phyloP scores from a whole-genome alignment of 2,888 invertebrate genomes.

The Mythimna pallens region DNA sequence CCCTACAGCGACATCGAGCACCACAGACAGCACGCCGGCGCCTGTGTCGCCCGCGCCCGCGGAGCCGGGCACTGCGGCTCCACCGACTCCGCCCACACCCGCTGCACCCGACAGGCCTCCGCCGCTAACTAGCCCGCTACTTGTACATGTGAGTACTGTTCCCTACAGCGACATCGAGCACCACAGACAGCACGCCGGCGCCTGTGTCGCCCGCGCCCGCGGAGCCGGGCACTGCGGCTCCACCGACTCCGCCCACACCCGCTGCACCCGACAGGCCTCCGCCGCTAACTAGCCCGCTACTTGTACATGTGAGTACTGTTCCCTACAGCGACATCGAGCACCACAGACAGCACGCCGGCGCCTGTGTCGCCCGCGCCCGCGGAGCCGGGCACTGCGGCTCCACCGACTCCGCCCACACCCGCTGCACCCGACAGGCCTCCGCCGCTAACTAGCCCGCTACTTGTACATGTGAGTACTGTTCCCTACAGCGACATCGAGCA shows the following conservation, averaged over 20 bases:
- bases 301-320: not conserved
- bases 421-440: slow-evolving; percentile 26
- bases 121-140: slow-evolving; percentile 10
- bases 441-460: slow-evolving; percentile 9
- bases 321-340: slow-evolving; percentile 40
- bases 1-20: slow-evolving; percentile 43
- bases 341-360: slow-evolving; percentile 44
- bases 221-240: not conserved
- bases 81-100: slow-evolving; percentile 7
- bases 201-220: slow-evolving; percentile 18
- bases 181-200: slow-evolving; percentile 44
- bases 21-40: slow-evolving; percentile 44
- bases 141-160: not conserved
- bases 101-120: slow-evolving; percentile 27
- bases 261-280: slow-evolving; percentile 25
- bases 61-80: not conserved
- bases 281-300: slow-evolving; percentile 7
- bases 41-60: slow-evolving; percentile 19
- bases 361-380: slow-evolving; percentile 18
- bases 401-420: slow-evolving; percentile 6
- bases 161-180: slow-evolving; percentile 43
- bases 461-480: not conserved
- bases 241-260: slow-evolving; percentile 7
- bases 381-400: not conserved
- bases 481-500: slow-evolving; percentile 40